A percentile compares a stretch with the other conserved stretches of the same genome.
These are phyloP conservation scores for Aldrovandia affinis DNA, from an alignment of 2,797 vertebrate genomes.

Conservation along the genomic window DNA sequence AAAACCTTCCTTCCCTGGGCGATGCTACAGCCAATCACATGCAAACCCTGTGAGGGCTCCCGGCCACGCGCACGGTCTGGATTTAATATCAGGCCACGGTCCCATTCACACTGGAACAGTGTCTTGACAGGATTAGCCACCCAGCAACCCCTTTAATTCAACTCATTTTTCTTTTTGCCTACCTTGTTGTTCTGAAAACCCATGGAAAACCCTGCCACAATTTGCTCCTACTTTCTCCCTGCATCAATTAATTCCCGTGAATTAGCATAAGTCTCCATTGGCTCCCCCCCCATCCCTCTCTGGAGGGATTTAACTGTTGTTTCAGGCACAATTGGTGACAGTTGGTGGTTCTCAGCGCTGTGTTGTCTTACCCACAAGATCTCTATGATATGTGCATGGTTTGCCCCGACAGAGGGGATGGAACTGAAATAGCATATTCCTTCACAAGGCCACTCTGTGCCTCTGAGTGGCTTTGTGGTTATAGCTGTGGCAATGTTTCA, in stretches of 20 bases:
- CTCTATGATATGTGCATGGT: background rate
- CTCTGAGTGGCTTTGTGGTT: background rate
- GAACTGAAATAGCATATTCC: background rate
- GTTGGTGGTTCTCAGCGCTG: constrained; percentile 5
- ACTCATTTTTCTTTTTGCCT: background rate
- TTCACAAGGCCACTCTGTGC: background rate
- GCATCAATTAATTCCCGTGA: background rate
- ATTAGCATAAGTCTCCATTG: background rate
- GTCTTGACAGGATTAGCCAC: background rate
- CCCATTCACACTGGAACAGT: background rate
- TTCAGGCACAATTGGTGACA: background rate
- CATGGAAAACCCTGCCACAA: background rate
- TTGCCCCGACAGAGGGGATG: background rate
- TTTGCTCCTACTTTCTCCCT: background rate
- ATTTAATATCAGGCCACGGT: too few relatives aligned
- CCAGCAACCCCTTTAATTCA: background rate
- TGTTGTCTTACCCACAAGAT: background rate
- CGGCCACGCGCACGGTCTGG: too few relatives aligned
- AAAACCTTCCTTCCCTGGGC: too few relatives aligned
- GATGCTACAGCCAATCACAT: too few relatives aligned
- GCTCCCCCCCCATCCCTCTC: background rate
- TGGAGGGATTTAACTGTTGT: background rate
- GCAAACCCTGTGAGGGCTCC: too few relatives aligned
- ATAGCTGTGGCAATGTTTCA: background rate
- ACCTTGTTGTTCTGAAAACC: background rate